Evolutionary conservation across 92 coral and sea anemone genomes (phyloP).

Genomic region (Hydrozoanthus gracilis): DNA sequence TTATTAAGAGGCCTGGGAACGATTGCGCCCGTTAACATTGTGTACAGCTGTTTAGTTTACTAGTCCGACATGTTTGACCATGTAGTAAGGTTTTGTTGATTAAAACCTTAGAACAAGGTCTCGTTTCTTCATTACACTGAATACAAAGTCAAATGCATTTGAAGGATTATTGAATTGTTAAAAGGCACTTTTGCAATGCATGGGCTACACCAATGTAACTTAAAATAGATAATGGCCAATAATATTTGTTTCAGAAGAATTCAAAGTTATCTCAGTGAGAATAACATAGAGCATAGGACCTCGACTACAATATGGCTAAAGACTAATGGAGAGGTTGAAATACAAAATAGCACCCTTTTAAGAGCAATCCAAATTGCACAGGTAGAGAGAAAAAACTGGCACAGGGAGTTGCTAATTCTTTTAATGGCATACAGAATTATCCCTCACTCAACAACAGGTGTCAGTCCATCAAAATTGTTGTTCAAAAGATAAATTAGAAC

Average conservation of each 20-base stretch:
- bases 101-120: too few species aligned
- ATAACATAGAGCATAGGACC: constrained; percentile 42
- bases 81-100: too few species aligned
- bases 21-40: too few species aligned
- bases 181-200: constrained; percentile 9
- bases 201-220: background rate
- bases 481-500: constrained; percentile 51
- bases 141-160: background rate
- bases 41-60: too few species aligned
- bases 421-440: constrained; percentile 38
- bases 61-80: too few species aligned
- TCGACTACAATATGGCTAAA: constrained; percentile 49
- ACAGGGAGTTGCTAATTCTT: constrained; percentile 33
- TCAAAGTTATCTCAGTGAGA: constrained; percentile 31
- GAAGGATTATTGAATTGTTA: background rate
- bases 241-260: constrained; percentile 34
- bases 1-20: too few species aligned
- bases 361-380: constrained; percentile 46
- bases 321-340: constrained; percentile 56
- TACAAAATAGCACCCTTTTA: constrained; percentile 46
- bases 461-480: constrained; percentile 43
- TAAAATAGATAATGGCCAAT: constrained; percentile 53
- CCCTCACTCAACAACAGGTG: constrained; percentile 52
- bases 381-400: constrained; percentile 49
- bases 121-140: too few species aligned